These are phyloP conservation scores for Anas capensis DNA, from an alignment of 2,797 vertebrate genomes.

Conservation along the genomic window DNA sequence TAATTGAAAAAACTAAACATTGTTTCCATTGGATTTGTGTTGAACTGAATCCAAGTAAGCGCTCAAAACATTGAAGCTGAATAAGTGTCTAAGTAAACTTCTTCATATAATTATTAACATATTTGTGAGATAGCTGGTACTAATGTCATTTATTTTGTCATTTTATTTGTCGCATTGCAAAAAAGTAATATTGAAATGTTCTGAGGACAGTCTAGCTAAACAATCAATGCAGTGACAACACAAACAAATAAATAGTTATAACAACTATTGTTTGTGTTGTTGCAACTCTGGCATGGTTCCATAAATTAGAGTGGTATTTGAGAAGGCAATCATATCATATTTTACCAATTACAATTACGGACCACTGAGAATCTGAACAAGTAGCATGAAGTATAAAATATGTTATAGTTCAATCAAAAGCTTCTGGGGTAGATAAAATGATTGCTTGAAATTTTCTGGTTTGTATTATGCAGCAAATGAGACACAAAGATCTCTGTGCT, in stretches of 20 bases:
- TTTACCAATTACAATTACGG: not conserved
- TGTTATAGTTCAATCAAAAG: not conserved
- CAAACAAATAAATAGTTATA: not conserved
- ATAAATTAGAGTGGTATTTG: not conserved
- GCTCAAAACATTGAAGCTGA: not conserved
- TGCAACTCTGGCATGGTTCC: not conserved
- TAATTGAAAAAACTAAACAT: not conserved
- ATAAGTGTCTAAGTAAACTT: not conserved
- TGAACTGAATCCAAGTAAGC: not conserved
- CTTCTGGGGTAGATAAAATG: conserved; percentile 5
- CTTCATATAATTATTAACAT: not conserved
- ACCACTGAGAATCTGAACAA: conserved; percentile 17
- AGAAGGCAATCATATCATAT: not conserved
- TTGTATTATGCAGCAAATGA: not conserved
- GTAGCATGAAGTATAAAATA: not conserved
- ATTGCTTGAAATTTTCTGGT: conserved; percentile 10
- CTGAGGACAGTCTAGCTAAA: not conserved
- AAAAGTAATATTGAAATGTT: not conserved
- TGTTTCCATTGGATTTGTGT: not conserved
- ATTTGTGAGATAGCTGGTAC: not conserved
- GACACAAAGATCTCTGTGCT: not conserved
- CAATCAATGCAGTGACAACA: not conserved
- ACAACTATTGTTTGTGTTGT: not conserved
- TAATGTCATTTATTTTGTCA: not conserved
- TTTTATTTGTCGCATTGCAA: not conserved